Base-by-base conservation (phyloP, 2,797 vertebrate species). In the Enteromius fasciolatus region DNA sequence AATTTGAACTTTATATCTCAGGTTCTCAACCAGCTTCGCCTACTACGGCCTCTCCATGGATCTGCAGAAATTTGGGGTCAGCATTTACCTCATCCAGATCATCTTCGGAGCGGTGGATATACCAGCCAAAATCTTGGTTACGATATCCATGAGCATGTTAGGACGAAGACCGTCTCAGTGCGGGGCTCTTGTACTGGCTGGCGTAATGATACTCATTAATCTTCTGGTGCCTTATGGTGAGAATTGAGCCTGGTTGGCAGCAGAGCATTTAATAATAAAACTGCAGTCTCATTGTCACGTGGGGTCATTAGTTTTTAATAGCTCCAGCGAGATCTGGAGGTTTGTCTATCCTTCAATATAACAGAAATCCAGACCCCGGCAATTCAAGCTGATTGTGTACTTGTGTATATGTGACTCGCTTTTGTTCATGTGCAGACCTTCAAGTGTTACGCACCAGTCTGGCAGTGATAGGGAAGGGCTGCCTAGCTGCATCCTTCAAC, bases 21-120 rank as follows among this genome's bases (percentile, higher is more conserved):
- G 97, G 97, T 96, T 98, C 80, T 94, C 97, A 11, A 96, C 96
- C 1, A 96, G 96, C 87, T 97, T 99, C 12, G 95, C 95, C 75
- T 99, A 99, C 89, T 99, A 99, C 0, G 95, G 95, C 18, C 87
- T 99, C 70, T 90, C 96, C 33, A 96, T 99, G 96, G 96, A 97
- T 44, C 92, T 99, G 82, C 96, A 97, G 89, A 95, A 96, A 80
- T 99, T 99, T 5, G 96, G 95, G 0, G 93, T 96, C 86, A 91
- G 96, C 88, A 92, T 98, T 82, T 98, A 97, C 91, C 92, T 99
- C 36, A 96, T 99, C 83, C 98, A 99, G 90, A 94, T 99, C 80
- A 98, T 99, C 85, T 99, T 98, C 0, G 96, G 95, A 0, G 94
- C 94, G 0, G 96, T 97, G 2, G 98, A 99, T 89, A 93, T 98